Evolutionary conservation across 1,140 invertebrate genomes (phyloP), one percentile per base, ranked within the genome.

Genomic region (Monomorium pharaonis): DNA sequence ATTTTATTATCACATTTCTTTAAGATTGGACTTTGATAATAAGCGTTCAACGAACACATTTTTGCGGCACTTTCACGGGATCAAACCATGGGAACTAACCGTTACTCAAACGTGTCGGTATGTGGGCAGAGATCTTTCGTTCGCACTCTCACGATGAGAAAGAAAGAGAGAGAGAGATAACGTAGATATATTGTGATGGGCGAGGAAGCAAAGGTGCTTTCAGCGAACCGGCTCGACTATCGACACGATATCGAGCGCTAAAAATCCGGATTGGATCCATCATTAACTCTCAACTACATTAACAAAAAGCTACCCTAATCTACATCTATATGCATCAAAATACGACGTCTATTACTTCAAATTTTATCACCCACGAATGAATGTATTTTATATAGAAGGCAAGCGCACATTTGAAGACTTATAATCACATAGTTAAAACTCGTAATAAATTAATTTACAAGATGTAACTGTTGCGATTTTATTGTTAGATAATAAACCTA

Each of bases 171-270:
- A 70, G 44, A 44, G 14, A 81, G n/a, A 51, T 30, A 58, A 49
- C 69, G n/a, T 62, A 62, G 54, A 84, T 70, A 63, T 33, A 70
- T 60, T 62, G 58, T 51, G 54, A 60, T 51, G 49, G 60, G 49
- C 37, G 7, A n/a, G 24, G 49, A 51, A n/a, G 30, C 16, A 60
- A 69, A 21, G 30, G 47, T 21, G 9, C 30, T 51, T 51, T 6
- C 18, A 18, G 30, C 76, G 49, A 65, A 44, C 60, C 33, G 42
- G 42, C 33, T 65, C 60, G 60, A 60, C 30, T 21, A 16, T 67
- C 33, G n/a, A n/a, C n/a, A 21, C 3, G 60, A 78, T 65, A 33
- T 42, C 1, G 18, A 33, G 4, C 14, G 76, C 44, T 30, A 44
- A 37, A 49, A 69, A 67, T 80, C 30, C 4, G n/a, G 3, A 14